phyloP scores from a whole-genome alignment of 2,888 invertebrate genomes.

The Perdita meconis region DNA sequence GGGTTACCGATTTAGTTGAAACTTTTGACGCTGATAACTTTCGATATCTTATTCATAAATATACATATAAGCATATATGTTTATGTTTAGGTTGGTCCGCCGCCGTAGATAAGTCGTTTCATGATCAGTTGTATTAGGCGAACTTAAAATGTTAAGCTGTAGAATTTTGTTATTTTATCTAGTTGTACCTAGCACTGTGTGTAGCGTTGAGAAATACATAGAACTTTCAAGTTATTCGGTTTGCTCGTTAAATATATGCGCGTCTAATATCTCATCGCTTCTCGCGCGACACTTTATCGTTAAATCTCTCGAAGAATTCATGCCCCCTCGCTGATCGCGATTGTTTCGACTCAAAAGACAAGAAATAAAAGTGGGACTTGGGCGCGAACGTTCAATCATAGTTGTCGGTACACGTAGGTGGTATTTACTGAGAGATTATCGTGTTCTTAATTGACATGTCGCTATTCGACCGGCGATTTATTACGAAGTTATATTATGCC shows the following conservation, averaged over 20 bases:
- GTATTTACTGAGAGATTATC: conserved; percentile 46
- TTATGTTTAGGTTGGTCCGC: too few relatives aligned
- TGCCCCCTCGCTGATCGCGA: too few relatives aligned
- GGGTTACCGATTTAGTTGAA: too few relatives aligned
- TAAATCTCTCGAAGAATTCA: too few relatives aligned
- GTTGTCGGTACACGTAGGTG: conserved; percentile 8
- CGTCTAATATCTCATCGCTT: too few relatives aligned
- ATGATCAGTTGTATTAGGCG: background rate
- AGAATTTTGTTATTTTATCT: background rate
- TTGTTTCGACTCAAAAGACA: background rate
- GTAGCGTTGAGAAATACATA: conserved; percentile 26
- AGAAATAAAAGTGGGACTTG: background rate
- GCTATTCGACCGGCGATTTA: conserved; percentile 33
- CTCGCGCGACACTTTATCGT: too few relatives aligned
- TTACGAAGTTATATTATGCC: conserved; percentile 22
- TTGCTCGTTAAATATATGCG: background rate
- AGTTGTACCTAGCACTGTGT: background rate
- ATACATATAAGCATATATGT: too few relatives aligned
- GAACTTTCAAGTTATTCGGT: background rate
- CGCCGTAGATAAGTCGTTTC: too few relatives aligned
- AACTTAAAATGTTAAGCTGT: background rate
- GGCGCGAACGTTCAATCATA: conserved; percentile 30
- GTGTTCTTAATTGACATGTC: conserved; percentile 30
- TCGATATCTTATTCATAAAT: too few relatives aligned
- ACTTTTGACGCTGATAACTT: too few relatives aligned